phyloP scores from a whole-genome alignment of 2,113 vertebrate species.

The Loxodonta africana region DNA sequence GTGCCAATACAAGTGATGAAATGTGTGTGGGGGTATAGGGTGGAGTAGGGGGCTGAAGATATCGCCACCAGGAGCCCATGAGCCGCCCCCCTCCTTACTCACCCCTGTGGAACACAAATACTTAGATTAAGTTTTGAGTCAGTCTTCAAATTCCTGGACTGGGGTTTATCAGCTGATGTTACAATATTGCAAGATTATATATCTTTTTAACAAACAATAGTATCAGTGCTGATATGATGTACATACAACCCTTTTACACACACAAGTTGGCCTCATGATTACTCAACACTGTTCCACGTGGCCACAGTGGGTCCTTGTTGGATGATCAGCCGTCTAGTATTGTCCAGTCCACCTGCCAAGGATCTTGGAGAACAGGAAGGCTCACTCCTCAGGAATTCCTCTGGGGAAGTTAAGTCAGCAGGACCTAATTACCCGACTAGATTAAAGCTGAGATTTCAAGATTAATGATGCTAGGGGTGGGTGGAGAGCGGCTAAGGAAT shows the following conservation, averaged over 20 bases:
- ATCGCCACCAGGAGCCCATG: not conserved
- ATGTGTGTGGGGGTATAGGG: not conserved
- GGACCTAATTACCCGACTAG: not conserved
- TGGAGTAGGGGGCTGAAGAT: not conserved
- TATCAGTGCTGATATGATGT: not conserved
- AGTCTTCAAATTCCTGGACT: conserved; percentile 46
- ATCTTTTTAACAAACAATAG: conserved; percentile 54
- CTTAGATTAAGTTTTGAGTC: conserved; percentile 51
- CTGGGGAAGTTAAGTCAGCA: not conserved
- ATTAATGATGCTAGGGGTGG: not conserved
- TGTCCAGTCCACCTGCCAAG: not conserved
- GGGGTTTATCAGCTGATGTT: conserved; percentile 71
- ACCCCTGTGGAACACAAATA: not conserved
- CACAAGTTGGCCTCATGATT: not conserved
- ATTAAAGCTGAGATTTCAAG: not conserved
- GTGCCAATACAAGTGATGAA: not conserved
- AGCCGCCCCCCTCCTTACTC: not conserved
- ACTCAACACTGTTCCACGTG: rapidly evolving
- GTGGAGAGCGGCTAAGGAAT: not conserved
- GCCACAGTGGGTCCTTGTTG: rapidly evolving
- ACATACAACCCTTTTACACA: not conserved
- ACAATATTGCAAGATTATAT: conserved; percentile 48
- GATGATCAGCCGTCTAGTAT: not conserved
- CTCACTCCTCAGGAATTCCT: not conserved
- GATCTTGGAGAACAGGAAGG: not conserved